Evolutionary conservation across 2,888 invertebrate genomes (phyloP).

Genomic region (Exephanes ischioxanthus): DNA sequence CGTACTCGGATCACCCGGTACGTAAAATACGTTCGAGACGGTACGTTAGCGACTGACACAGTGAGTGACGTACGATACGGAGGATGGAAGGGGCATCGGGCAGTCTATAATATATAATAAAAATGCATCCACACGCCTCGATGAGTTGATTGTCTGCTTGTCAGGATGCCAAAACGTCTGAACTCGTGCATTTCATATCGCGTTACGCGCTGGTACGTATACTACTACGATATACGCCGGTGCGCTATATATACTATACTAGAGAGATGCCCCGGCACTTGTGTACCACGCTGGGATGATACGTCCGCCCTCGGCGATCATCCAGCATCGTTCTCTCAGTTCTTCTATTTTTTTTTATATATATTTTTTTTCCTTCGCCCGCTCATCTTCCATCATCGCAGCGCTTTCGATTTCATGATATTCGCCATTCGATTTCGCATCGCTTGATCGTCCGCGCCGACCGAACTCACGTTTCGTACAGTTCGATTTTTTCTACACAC

Average conservation of each 20-base stretch:
- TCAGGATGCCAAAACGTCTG: constrained; percentile 85
- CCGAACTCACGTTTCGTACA: neutral
- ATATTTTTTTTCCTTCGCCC: constrained; percentile 48
- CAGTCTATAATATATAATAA: constrained; percentile 85
- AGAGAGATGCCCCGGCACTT: constrained; percentile 58
- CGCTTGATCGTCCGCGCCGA: constrained; percentile 6
- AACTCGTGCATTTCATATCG: constrained; percentile 84
- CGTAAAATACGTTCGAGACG: constrained; percentile 84
- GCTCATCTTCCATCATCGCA: constrained; percentile 48
- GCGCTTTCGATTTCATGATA: constrained; percentile 53
- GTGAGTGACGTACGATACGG: constrained; percentile 74
- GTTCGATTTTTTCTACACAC: neutral
- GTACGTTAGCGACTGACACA: constrained; percentile 84
- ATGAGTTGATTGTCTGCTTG: constrained; percentile 85
- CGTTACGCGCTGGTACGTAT: constrained; percentile 80
- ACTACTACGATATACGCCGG: constrained; percentile 44
- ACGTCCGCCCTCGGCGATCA: constrained; percentile 69
- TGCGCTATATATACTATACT: constrained; percentile 30
- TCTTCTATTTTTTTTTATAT: constrained; percentile 29
- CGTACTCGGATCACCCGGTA: constrained; percentile 81
- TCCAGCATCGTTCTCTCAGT: constrained; percentile 60
- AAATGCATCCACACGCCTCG: constrained; percentile 85
- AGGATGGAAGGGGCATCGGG: constrained; percentile 81
- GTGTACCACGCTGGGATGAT: constrained; percentile 64
- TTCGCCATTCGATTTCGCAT: constrained; percentile 42